Conservation (phyloP, 2,888 invertebrate species). For the Hyppa rectilinea region DNA sequence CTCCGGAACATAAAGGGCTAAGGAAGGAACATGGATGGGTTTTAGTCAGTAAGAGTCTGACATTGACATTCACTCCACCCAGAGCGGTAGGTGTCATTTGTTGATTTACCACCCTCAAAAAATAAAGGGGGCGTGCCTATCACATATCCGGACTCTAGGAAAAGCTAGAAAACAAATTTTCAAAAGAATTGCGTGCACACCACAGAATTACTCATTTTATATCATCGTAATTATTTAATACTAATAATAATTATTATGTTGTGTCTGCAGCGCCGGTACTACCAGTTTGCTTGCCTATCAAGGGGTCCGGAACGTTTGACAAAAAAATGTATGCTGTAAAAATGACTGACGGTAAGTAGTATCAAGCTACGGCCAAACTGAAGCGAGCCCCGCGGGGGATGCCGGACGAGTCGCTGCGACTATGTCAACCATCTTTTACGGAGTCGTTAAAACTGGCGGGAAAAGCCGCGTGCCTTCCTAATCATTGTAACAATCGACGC, state of each 20-base stretch:
- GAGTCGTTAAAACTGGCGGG: background rate
- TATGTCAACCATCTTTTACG: background rate
- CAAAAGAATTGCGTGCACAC: background rate
- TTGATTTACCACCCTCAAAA: too few species aligned
- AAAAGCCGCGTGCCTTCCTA: too few species aligned
- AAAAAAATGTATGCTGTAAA: constrained; percentile 73
- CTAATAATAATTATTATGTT: background rate
- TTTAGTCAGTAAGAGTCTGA: too few species aligned
- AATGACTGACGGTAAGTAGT: constrained; percentile 75
- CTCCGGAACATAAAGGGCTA: too few species aligned
- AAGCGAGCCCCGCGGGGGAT: background rate
- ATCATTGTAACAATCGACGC: background rate
- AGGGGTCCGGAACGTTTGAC: constrained; percentile 68
- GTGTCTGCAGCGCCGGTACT: constrained; percentile 69
- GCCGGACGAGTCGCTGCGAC: background rate
- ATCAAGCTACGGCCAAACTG: background rate
- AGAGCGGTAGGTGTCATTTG: too few species aligned
- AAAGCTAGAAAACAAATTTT: background rate
- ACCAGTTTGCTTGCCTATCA: constrained; percentile 76
- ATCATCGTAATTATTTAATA: background rate
- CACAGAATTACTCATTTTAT: background rate
- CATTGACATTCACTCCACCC: too few species aligned
- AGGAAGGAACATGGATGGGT: too few species aligned
- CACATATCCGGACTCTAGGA: background rate
- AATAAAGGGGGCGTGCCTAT: background rate